phyloP scores from a whole-genome alignment of 2,113 vertebrate species.

The Stercorarius parasiticus region DNA sequence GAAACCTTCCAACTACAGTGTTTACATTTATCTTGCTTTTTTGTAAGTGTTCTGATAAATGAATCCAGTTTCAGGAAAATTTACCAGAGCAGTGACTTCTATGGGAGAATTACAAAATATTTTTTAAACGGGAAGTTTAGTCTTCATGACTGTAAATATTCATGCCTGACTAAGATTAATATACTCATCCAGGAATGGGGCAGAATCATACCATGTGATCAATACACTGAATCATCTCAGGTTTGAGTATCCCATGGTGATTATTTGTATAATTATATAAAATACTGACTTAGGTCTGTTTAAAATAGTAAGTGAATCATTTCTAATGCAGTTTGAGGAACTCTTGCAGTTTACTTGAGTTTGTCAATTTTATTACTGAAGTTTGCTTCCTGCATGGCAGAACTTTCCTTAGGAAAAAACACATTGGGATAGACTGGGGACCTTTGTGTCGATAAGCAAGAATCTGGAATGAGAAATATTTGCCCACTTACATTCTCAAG shows the following conservation, averaged over 20 bases:
- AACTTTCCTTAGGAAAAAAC: not conserved
- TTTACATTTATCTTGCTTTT: not conserved
- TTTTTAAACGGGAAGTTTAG: not conserved
- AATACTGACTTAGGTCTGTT: not conserved
- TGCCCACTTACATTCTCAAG: not conserved
- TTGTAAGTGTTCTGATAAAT: not conserved
- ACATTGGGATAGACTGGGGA: not conserved
- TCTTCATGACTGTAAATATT: not conserved
- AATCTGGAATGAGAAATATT: not conserved
- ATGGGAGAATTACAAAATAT: not conserved
- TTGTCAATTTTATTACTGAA: not conserved
- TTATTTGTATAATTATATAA: not conserved
- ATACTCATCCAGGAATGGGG: not conserved
- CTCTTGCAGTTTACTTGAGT: not conserved
- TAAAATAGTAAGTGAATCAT: not conserved
- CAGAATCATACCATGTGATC: not conserved
- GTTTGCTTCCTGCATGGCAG: not conserved
- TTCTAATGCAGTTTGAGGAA: not conserved
- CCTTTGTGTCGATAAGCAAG: not conserved
- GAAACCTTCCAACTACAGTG: not conserved
- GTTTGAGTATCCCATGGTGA: not conserved
- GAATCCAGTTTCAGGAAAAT: not conserved
- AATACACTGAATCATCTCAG: not conserved
- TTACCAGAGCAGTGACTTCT: not conserved
- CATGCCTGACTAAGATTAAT: not conserved